Base-by-base conservation (phyloP, 2,888 invertebrate species). In the Leuctra nigra region DNA sequence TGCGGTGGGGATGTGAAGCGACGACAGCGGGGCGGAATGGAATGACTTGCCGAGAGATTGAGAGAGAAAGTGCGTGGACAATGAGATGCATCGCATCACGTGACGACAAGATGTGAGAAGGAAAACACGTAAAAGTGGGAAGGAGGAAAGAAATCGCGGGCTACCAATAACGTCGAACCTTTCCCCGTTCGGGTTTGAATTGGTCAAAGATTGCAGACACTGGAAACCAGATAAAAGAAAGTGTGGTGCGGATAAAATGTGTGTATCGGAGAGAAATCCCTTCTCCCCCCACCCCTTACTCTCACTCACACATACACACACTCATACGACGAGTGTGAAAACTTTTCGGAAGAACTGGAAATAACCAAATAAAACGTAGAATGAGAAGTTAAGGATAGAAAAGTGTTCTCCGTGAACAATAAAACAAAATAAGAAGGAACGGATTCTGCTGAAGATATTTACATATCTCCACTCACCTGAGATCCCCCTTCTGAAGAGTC, bases 401-500 rank as follows among this genome's bases (percentile, higher is more conserved):
- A 29, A 11, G 29, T 29, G 11, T 29, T 29, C 29, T 6, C 36
- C 4, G 36, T 36, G 16, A 13, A 16, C 4, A 6, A 36, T 36
- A 41, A 41, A 41, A 29, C 29, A 29, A 29, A 29, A 11, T 29
- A 29, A 29, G 11, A 29, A 7, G 11, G 7, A 29, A 29, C n/a
- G n/a, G n/a, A n/a, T n/a, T n/a, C n/a, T n/a, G n/a, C 29, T 29
- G 11, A 6, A 29, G 7, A 11, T 11, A 29, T 29, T 29, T 29
- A 29, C 11, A 29, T 29, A 29, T 29, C 29, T 29, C 2, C 39
- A 23, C 62, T 74, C 68, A 87, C 88, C 88, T 89, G 63, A 86
- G 73, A 68, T 88, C 87, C 58, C 86, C 87, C 71, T 85, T 84
- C 70, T 87, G 84, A 63, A 89, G 75, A 54, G 82, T 79, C 64